Evolutionary conservation across 2,888 invertebrate genomes (phyloP), one percentile per base, ranked within the genome.

Genomic region (Drosophila conformis): DNA sequence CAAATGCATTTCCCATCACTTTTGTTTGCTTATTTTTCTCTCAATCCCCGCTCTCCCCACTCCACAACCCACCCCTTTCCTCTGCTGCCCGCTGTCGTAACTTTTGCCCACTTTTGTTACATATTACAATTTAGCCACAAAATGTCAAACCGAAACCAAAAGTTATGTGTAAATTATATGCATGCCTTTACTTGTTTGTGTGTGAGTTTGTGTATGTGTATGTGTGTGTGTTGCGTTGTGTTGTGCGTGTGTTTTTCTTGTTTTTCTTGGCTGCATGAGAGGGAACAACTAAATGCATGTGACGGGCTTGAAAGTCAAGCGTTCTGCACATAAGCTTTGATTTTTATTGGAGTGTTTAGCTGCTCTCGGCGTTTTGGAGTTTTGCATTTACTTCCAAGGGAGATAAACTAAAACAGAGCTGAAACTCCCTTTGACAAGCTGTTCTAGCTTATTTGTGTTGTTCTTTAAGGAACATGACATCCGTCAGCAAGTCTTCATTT

Each of bases 81-180:
- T 27, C 35, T 33, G 38, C 36, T 33, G 25, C 18, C 25, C 49
- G 53, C 40, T 73, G 73, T 69, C 74, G 74, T 73, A 85, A 85
- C 89, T 85, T 88, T 76, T 78, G 70, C 56, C 78, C 82, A 86
- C 82, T 84, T 84, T 72, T 77, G 61, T 69, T 76, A 80, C 80
- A 89, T 87, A 84, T 89, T 82, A 87, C 87, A 84, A 84, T 89
- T 72, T 73, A 78, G 78, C 87, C 83, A 85, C 89, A 87, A 77
- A 87, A 87, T 89, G 89, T 87, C 86, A 87, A 87, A 85, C 85
- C 74, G 74, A 81, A 87, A 87, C 83, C 83, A 79, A 87, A 89
- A 89, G 83, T 87, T 87, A 80, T 89, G 85, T 77, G 73, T 53
- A 81, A 81, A 80, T 82, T 87, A 73, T 73, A 57, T 62, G 69